Conservation (phyloP, 2,113 vertebrate species). For the Centropus bengalensis region DNA sequence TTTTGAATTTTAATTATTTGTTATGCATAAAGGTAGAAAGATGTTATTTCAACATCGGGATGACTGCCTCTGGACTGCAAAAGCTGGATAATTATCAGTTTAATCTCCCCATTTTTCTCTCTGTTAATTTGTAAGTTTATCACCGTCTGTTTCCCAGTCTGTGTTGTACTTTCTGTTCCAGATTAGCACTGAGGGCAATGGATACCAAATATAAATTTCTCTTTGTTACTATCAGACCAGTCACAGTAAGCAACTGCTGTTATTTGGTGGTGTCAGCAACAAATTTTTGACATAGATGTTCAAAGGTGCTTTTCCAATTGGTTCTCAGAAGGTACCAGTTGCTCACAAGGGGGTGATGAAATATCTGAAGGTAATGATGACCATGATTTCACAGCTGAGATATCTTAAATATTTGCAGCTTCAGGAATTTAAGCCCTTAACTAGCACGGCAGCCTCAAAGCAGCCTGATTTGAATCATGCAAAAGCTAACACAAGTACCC, state of each 20-base stretch:
- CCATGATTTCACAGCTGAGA: neutral
- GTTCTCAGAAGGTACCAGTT: neutral
- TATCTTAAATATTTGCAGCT: neutral
- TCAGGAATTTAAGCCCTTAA: neutral
- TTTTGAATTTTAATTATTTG: neutral
- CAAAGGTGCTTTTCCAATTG: neutral
- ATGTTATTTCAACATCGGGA: neutral
- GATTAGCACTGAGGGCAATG: neutral
- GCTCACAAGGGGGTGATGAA: neutral
- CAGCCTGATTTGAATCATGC: neutral
- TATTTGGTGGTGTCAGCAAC: rapidly evolving
- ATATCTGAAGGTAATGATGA: neutral
- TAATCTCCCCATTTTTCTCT: neutral
- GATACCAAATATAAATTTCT: neutral
- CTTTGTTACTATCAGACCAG: neutral
- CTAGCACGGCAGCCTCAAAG: neutral
- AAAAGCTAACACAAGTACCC: neutral
- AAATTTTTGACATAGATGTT: neutral
- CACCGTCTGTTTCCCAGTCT: neutral
- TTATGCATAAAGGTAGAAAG: neutral
- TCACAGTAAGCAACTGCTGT: neutral
- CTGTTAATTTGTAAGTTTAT: neutral
- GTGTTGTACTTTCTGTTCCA: neutral
- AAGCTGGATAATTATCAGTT: neutral
- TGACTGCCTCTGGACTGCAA: neutral